phyloP scores from a whole-genome alignment of 1,140 invertebrate species.

The Papilio machaon region DNA sequence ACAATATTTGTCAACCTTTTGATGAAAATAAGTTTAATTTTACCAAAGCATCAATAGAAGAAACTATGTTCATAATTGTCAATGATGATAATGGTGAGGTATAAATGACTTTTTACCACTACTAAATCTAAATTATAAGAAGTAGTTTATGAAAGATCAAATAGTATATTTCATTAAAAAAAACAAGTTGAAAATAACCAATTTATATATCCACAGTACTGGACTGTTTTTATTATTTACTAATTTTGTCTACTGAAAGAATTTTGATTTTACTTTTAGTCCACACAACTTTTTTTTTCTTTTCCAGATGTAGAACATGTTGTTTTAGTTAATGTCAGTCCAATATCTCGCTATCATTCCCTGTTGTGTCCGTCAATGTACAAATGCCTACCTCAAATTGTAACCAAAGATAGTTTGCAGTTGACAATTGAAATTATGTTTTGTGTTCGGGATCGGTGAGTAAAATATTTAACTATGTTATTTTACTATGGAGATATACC shows the following conservation, averaged over 20 bases:
- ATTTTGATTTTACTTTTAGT: background rate
- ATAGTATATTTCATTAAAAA: no score
- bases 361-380: slow-evolving; percentile 85
- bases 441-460: slow-evolving; percentile 61
- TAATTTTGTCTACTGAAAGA: no score
- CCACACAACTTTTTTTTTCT: slow-evolving; percentile 23
- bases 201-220: no score
- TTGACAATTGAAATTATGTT: slow-evolving; percentile 60
- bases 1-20: slow-evolving; percentile 83
- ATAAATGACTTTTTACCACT: slow-evolving; percentile 2
- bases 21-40: slow-evolving; percentile 86
- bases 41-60: slow-evolving; percentile 83
- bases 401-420: slow-evolving; percentile 60
- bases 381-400: slow-evolving; percentile 83
- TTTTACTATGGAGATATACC: background rate
- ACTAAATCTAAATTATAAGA: background rate
- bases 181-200: no score
- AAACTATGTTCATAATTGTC: slow-evolving; percentile 79
- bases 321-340: slow-evolving; percentile 87
- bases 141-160: no score
- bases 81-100: slow-evolving; percentile 48
- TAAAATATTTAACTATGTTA: slow-evolving; percentile 53
- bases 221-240: no score
- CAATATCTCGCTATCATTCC: slow-evolving; percentile 86
- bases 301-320: slow-evolving; percentile 73